These are phyloP conservation scores for Macropodus opercularis DNA, from an alignment of 2,797 vertebrate genomes.

Conservation along the genomic window DNA sequence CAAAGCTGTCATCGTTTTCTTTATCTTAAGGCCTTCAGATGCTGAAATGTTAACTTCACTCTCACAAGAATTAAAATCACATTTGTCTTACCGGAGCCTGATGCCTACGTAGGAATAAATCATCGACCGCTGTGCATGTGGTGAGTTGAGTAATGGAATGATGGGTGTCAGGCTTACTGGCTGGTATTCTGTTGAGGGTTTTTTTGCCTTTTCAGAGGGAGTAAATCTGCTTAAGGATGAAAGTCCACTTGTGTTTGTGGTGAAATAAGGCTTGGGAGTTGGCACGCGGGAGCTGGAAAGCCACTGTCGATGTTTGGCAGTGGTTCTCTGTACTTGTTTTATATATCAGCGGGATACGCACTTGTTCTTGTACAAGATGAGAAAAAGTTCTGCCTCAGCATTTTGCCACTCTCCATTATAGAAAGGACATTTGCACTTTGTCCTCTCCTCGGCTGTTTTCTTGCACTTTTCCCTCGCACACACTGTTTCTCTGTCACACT, in stretches of 20 bases:
- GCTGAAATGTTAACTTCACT: neutral
- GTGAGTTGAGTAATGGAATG: constrained; percentile 7
- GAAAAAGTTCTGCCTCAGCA: constrained; percentile 60
- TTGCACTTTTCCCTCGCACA: neutral
- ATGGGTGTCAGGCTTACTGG: constrained; percentile 25
- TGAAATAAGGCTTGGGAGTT: constrained; percentile 35
- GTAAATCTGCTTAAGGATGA: constrained; percentile 70
- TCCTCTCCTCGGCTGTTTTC: constrained; percentile 36
- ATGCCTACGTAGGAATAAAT: constrained; percentile 2
- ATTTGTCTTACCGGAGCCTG: neutral
- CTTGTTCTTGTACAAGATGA: constrained; percentile 54
- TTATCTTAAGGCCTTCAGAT: neutral
- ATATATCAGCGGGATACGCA: constrained; percentile 60
- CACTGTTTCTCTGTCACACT: constrained; percentile 38
- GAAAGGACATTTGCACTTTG: constrained; percentile 38
- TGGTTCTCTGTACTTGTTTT: constrained; percentile 45
- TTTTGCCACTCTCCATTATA: constrained; percentile 43
- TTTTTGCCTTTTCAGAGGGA: constrained; percentile 48
- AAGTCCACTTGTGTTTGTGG: constrained; percentile 57
- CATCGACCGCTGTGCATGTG: neutral
- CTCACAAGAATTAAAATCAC: neutral
- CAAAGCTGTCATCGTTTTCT: neutral
- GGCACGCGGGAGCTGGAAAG: constrained; percentile 29
- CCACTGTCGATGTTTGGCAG: constrained; percentile 45
- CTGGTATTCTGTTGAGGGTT: constrained; percentile 47